These are phyloP conservation scores for Mixornis gularis DNA, from an alignment of 2,113 vertebrate species.

Conservation along the genomic window DNA sequence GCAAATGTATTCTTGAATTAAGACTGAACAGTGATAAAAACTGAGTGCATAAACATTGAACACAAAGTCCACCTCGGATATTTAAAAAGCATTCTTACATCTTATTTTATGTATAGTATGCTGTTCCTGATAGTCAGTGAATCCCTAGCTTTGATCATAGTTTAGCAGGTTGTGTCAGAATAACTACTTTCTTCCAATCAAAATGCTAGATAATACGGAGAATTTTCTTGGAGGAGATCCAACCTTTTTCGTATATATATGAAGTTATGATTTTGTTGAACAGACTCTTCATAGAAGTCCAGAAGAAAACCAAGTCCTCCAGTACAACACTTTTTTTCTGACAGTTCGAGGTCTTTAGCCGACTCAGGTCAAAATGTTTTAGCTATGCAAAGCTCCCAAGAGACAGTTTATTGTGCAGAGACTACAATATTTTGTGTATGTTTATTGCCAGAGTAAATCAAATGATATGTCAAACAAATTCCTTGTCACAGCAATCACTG, in stretches of 20 bases:
- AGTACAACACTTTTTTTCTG: not conserved
- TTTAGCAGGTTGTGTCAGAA: not conserved
- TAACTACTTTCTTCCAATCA: not conserved
- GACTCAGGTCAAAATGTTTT: not conserved
- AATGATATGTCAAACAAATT: not conserved
- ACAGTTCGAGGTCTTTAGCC: not conserved
- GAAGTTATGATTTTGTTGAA: not conserved
- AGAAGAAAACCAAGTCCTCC: not conserved
- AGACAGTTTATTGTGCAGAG: not conserved
- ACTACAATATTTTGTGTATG: not conserved
- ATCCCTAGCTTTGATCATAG: not conserved
- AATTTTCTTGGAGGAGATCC: not conserved
- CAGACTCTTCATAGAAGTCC: not conserved
- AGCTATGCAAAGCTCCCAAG: not conserved
- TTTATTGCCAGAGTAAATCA: constrained; percentile 1
- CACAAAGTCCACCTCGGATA: not conserved
- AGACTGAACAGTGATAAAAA: not conserved
- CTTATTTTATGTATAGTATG: not conserved
- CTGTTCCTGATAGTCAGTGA: not conserved
- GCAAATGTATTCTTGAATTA: not conserved
- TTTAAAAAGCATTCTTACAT: not conserved
- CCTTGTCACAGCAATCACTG: not conserved
- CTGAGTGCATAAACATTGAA: not conserved
- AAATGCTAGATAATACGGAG: not conserved
- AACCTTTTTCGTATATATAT: not conserved